Conservation (phyloP, 2,797 vertebrate species). For the Gambusia yucatana region DNA sequence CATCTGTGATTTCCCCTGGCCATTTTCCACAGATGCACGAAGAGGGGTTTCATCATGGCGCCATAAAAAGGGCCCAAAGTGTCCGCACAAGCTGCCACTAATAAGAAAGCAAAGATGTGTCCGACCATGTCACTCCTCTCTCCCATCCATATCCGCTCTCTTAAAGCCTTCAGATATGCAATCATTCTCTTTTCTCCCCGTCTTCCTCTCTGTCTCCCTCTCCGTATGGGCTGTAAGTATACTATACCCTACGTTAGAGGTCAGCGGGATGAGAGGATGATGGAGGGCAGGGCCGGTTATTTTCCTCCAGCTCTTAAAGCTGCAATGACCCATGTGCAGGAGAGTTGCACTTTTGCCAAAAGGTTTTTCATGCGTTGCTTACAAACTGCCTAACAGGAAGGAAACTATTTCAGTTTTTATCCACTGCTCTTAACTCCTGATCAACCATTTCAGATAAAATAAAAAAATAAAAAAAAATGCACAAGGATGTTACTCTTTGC, state of each 20-base stretch:
- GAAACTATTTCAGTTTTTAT: constrained; percentile 58
- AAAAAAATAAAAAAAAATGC: background rate
- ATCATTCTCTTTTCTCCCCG: constrained; percentile 56
- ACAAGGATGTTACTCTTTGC: background rate
- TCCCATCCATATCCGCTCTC: constrained; percentile 60
- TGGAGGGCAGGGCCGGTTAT: constrained; percentile 67
- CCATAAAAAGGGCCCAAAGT: constrained; percentile 74
- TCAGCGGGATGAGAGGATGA: constrained; percentile 76
- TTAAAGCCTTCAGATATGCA: constrained; percentile 71
- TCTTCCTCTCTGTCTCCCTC: constrained; percentile 20
- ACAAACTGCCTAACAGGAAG: constrained; percentile 55
- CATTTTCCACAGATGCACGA: constrained; percentile 79
- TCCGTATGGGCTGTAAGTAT: constrained; percentile 62
- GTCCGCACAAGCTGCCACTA: constrained; percentile 66
- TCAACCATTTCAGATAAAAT: constrained; percentile 20
- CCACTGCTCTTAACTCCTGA: constrained; percentile 33
- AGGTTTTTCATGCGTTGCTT: constrained; percentile 47
- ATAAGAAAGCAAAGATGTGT: constrained; percentile 77
- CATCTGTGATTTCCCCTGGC: constrained; percentile 79
- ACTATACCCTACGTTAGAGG: constrained; percentile 64
- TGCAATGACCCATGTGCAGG: constrained; percentile 58
- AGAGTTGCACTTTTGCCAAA: constrained; percentile 70
- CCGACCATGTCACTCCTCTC: constrained; percentile 63
- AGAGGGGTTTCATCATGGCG: constrained; percentile 77
- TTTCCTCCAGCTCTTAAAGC: constrained; percentile 71